phyloP scores from a whole-genome alignment of 2,113 vertebrate species.

The Onychorhynchus coronatus region DNA sequence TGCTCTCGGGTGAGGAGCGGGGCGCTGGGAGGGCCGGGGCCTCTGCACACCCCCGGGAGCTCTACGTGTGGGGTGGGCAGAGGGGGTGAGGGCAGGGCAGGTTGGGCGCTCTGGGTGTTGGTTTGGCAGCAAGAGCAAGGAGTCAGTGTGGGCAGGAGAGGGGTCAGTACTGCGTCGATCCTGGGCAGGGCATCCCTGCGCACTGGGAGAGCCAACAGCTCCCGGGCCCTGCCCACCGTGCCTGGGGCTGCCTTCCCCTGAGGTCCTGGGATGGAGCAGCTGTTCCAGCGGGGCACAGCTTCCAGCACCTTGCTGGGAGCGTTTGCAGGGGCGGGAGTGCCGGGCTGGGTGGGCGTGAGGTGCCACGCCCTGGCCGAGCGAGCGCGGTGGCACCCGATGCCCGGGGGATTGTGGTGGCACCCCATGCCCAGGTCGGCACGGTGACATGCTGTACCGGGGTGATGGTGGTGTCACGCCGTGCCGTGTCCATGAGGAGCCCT shows the following conservation, averaged over 20 bases:
- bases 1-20: conserved; percentile 88
- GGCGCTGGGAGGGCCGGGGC: rapidly evolving
- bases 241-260: background rate
- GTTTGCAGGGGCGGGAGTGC: background rate
- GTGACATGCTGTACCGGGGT: background rate
- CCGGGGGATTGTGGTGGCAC: rapidly evolving
- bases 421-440: background rate
- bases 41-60: rapidly evolving
- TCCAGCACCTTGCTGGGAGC: background rate
- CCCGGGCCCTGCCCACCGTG: rapidly evolving
- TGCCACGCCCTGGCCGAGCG: background rate
- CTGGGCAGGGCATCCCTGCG: background rate
- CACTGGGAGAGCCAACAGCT: background rate
- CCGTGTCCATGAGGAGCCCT: conserved; percentile 33
- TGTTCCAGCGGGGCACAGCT: background rate
- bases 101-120: background rate
- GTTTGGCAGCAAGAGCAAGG: background rate
- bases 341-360: background rate
- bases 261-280: background rate
- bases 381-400: rapidly evolving
- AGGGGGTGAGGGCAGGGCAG: background rate
- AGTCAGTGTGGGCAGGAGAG: background rate
- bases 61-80: rapidly evolving
- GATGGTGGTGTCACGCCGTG: rapidly evolving
- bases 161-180: background rate